Evolutionary conservation across 2,888 invertebrate species (phyloP), one percentile per base, ranked within the genome.

Genomic region (Octonoba sinensis): DNA sequence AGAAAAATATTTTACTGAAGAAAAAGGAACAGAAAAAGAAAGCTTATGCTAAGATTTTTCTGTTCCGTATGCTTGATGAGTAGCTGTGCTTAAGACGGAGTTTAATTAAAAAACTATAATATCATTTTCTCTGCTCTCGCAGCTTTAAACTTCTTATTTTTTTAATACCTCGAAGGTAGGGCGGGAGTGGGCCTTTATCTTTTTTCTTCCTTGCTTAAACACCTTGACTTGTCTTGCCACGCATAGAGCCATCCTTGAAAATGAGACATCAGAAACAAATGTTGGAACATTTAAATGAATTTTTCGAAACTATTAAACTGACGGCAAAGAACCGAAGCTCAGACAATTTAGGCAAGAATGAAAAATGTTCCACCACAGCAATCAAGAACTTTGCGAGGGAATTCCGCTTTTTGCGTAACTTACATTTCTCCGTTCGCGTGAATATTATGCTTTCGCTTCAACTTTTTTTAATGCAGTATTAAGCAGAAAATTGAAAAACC

Each of bases 21-120:
- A 69, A 56, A 36, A 36, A 27, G 27, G 27, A 27, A 27, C 2
- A 3, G 36, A 36, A 36, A 36, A 36, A 79, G 51, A 79, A 81
- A 78, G 59, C 67, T 54, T 46, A 81, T 62, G 47, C 27, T 62
- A 65, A 57, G 16, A 22, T 71, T 70, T 75, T 75, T 75, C 51
- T 27, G 57, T 66, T 82, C 75, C 51, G 51, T 65, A 71, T 71
- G 75, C 69, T 69, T 81, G 79, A 82, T 82, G 71, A 75, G 75
- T 69, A 82, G 64, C 64, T 70, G 70, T 64, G 74, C 75, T 82
- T 82, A 70, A 74, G 65, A 71, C 60, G 57, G 56, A 71, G 65
- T 82, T 75, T 82, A 82, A 82, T 82, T 82, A 75, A 82, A 81
- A 82, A 82, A 74, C 82, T 66, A 75, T 82, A 70, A 82, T 82